Conservation (phyloP, 1,140 invertebrate species). For the Luehdorfia chinensis region DNA sequence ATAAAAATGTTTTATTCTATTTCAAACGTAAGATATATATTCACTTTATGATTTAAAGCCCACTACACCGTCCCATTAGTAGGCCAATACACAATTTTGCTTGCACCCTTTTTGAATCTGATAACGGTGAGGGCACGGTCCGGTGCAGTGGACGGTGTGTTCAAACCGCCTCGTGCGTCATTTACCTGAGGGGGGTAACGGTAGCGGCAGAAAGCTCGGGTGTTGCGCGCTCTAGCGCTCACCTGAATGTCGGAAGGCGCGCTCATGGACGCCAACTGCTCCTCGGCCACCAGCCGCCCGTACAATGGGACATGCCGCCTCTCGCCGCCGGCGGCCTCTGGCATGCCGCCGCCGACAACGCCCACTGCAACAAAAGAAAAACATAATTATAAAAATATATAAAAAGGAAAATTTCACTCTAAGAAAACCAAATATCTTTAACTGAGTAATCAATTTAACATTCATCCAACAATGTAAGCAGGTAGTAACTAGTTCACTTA, state of each 20-base stretch:
- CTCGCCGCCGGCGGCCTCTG: constrained; percentile 74
- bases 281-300: constrained; percentile 91
- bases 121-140: neutral
- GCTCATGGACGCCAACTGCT: constrained; percentile 83
- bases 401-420: too few relatives aligned
- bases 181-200: constrained; percentile 82
- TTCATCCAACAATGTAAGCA: too few relatives aligned
- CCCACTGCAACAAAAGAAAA: constrained; percentile 59
- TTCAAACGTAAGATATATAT: too few relatives aligned
- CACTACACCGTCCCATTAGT: too few relatives aligned
- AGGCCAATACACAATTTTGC: too few relatives aligned
- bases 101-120: too few relatives aligned
- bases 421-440: too few relatives aligned
- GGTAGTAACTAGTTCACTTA: too few relatives aligned
- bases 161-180: constrained; percentile 72
- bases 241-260: constrained; percentile 87
- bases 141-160: constrained; percentile 4
- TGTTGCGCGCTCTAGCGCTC: constrained; percentile 84
- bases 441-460: too few relatives aligned
- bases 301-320: constrained; percentile 87
- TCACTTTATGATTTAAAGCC: too few relatives aligned
- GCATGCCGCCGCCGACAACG: constrained; percentile 72
- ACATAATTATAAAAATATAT: too few relatives aligned
- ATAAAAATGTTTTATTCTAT: too few relatives aligned
- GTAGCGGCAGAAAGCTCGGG: constrained; percentile 92